These are phyloP conservation scores for Blastomussa wellsi DNA, from an alignment of 92 coral and sea anemone species.

Conservation along the genomic window DNA sequence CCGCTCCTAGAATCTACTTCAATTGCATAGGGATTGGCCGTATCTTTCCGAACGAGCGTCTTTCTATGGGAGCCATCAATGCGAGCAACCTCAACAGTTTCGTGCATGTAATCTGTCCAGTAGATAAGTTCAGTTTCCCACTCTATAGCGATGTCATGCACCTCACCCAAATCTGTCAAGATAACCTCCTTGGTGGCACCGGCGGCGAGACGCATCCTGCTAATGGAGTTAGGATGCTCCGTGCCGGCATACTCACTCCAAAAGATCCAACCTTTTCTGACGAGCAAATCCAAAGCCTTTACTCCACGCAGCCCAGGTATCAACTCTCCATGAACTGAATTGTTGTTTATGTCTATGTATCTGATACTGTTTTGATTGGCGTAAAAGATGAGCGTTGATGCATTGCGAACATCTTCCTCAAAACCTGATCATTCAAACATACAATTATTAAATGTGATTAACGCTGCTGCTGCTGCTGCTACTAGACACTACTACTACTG, in stretches of 20 bases:
- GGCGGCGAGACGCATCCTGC: constrained; percentile 9
- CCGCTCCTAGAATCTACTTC: constrained; percentile 69
- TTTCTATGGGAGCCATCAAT: constrained; percentile 65
- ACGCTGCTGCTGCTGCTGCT: no score
- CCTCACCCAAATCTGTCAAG: constrained; percentile 25
- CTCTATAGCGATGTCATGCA: constrained; percentile 75
- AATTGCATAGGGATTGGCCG: constrained; percentile 69
- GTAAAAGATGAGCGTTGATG: constrained; percentile 14
- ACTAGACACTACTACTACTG: no score
- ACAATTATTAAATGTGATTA: no score
- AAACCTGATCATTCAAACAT: neutral
- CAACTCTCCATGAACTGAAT: constrained; percentile 9
- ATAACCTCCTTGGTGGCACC: constrained; percentile 14
- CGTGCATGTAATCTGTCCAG: constrained; percentile 67
- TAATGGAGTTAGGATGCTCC: neutral
- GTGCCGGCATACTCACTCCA: constrained; percentile 35
- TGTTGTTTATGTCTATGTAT: constrained; percentile 6
- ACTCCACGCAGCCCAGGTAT: constrained; percentile 3
- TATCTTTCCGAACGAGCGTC: constrained; percentile 40
- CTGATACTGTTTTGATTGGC: constrained; percentile 9
- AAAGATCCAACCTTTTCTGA: constrained; percentile 10
- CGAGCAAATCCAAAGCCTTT: neutral
- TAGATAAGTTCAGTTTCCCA: constrained; percentile 70
- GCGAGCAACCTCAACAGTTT: constrained; percentile 72
- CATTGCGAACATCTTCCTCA: neutral